Evolutionary conservation across 2,888 invertebrate genomes (phyloP), one percentile per base, ranked within the genome.

Genomic region (Polymixis lichenea): DNA sequence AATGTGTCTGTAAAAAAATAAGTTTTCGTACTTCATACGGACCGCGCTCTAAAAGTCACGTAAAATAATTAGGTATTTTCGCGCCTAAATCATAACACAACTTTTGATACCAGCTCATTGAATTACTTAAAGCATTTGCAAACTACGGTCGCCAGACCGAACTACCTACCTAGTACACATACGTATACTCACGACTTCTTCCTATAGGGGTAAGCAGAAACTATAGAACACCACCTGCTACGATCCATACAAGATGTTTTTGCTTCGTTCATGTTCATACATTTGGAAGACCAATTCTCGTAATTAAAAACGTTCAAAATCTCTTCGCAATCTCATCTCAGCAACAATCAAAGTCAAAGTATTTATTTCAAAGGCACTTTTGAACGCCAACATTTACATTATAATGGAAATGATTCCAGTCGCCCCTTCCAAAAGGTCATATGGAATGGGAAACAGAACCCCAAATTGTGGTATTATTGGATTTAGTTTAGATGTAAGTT

Each of bases 51-150:
- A 11, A 4, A 61, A 38, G 28, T 17, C 1, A 58, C 17, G n/a
- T 58, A 5, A 19, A 38, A 15, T 7, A 8, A 43, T 11, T 6
- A 11, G 43, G 1, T 46, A 38, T 46, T 76, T 81, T 64, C 64
- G 81, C 75, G 77, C 77, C 51, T 56, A 75, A 79, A 77, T 61
- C 2, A n/a, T 7, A 19, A 61, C 32, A 67, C 7, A n/a, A 32
- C 11, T 32, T 67, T 32, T 32, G 32, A 61, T 11, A 38, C n/a
- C n/a, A n/a, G n/a, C 61, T 32, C 17, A 61, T 32, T 60, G 11
- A 66, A 17, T 56, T 15, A 15, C 2, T 8, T 15, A 15, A 65
- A 65, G 5, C 0, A 19, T 15, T 28, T n/a, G 0, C 7, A 13
- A 19, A 60, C 19, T 60, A 22, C 11, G 11, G 19, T 11, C 32